Evolutionary conservation across 1,140 invertebrate genomes (phyloP).

Genomic region (Drosophila yakuba): DNA sequence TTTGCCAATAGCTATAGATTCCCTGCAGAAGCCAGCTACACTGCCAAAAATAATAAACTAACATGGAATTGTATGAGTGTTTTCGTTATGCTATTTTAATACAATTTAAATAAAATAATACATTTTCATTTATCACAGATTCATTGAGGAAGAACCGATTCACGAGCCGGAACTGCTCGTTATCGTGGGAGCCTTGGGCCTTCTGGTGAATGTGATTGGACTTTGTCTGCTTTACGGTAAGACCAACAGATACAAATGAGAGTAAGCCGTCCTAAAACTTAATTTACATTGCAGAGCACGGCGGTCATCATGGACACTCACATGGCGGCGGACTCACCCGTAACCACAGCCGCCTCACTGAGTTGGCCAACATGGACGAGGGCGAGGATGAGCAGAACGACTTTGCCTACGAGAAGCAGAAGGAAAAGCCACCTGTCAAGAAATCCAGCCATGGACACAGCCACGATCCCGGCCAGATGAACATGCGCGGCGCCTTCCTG

Average conservation of each 20-base stretch:
- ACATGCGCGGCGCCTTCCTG: slow-evolving; percentile 98
- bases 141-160: slow-evolving; percentile 93
- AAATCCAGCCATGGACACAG: slow-evolving; percentile 86
- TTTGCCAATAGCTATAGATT: slow-evolving; percentile 20
- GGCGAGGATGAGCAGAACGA: slow-evolving; percentile 90
- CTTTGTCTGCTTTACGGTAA: slow-evolving; percentile 93
- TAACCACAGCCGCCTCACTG: slow-evolving; percentile 84
- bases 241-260: background rate
- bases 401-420: slow-evolving; percentile 78
- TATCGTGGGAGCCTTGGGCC: slow-evolving; percentile 91
- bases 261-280: background rate
- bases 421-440: slow-evolving; percentile 76
- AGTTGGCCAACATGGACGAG: slow-evolving; percentile 88
- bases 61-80: no score
- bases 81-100: no score
- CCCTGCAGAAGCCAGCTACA: background rate
- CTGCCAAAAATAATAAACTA: background rate
- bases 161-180: slow-evolving; percentile 91
- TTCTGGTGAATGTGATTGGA: slow-evolving; percentile 93
- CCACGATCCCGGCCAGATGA: slow-evolving; percentile 93
- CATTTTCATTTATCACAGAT: slow-evolving; percentile 75
- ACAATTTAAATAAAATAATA: no score
- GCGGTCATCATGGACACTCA: slow-evolving; percentile 90
- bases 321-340: slow-evolving; percentile 89
- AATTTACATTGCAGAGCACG: slow-evolving; percentile 88